These are phyloP conservation scores for Lagodon rhomboides DNA, from an alignment of 2,797 vertebrate genomes.

Conservation along the genomic window DNA sequence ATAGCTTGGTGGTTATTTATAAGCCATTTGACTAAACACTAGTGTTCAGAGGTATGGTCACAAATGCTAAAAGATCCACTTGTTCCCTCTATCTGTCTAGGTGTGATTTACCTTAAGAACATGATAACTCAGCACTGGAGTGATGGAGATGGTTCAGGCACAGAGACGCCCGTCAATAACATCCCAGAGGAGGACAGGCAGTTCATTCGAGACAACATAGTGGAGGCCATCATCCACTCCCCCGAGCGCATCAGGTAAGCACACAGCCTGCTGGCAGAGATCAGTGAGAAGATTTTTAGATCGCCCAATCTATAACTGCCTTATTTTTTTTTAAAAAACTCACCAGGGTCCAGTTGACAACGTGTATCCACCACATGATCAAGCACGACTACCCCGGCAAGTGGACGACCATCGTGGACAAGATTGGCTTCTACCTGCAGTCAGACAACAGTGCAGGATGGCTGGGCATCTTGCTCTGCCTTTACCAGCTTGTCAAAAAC, in stretches of 20 bases:
- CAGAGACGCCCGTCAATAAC: constrained; percentile 92
- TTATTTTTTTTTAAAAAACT: constrained; percentile 8
- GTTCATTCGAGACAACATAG: constrained; percentile 97
- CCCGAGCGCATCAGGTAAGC: constrained; percentile 97
- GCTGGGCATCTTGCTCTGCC: constrained; percentile 98
- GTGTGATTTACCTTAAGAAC: constrained; percentile 99
- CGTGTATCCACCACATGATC: constrained; percentile 99
- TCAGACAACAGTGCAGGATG: constrained; percentile 96
- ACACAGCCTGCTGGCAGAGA: background rate
- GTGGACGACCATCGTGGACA: constrained; percentile 98
- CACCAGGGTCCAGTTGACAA: constrained; percentile 96
- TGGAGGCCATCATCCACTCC: constrained; percentile 99
- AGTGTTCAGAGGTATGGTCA: too few relatives aligned
- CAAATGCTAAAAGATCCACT: background rate
- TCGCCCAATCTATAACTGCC: constrained; percentile 23
- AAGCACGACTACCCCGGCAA: constrained; percentile 98
- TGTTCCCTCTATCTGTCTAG: constrained; percentile 75
- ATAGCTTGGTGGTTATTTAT: background rate
- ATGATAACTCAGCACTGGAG: constrained; percentile 99
- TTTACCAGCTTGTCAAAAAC: constrained; percentile 99
- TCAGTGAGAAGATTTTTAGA: background rate
- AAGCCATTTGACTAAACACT: background rate
- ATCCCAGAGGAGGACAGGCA: constrained; percentile 97
- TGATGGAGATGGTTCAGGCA: constrained; percentile 89
- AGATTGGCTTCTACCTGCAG: constrained; percentile 98